phyloP scores from a whole-genome alignment of 2,113 vertebrate species.

The Mobula hypostoma region DNA sequence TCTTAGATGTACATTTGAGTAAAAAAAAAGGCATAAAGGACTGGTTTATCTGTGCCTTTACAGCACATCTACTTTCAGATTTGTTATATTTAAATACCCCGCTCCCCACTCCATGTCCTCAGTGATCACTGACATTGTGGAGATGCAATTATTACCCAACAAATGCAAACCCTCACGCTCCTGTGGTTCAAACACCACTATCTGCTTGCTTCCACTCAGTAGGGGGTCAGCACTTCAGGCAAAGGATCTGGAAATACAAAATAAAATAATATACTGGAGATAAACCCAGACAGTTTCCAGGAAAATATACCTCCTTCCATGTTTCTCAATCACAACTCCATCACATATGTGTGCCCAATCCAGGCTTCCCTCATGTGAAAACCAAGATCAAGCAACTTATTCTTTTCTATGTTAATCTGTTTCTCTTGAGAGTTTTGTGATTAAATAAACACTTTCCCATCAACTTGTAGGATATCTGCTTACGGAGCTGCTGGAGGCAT shows the following conservation, averaged over 20 bases:
- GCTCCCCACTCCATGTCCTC: no score
- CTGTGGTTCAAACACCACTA: background rate
- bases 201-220: background rate
- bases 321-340: background rate
- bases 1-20: background rate
- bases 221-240: no score
- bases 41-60: background rate
- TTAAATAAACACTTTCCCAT: slow-evolving; percentile 18
- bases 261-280: background rate
- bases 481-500: slow-evolving; percentile 90
- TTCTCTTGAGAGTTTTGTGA: background rate
- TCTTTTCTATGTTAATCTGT: background rate
- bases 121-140: no score
- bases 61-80: background rate
- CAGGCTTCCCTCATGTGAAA: background rate
- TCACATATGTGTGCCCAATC: background rate
- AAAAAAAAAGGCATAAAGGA: background rate
- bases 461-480: slow-evolving; percentile 72
- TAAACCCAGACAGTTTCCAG: background rate
- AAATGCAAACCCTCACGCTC: no score
- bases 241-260: background rate
- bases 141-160: no score
- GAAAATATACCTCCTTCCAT: background rate
- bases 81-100: background rate
- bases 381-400: background rate